phyloP scores from a whole-genome alignment of 2,888 invertebrate genomes.

The Labia minor region DNA sequence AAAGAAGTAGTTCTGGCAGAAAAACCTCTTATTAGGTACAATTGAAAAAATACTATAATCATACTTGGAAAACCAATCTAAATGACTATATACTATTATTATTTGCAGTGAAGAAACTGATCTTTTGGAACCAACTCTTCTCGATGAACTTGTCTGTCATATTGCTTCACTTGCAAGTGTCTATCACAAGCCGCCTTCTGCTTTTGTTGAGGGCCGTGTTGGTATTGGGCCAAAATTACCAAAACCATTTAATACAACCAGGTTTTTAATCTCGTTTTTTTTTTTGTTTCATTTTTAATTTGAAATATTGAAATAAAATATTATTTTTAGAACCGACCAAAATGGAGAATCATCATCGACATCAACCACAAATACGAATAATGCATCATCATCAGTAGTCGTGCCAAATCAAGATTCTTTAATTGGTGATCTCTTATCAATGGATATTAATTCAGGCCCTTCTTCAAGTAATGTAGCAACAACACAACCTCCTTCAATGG shows the following conservation, averaged over 20 bases:
- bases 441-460: constrained; percentile 70
- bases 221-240: constrained; percentile 30
- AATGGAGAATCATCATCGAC: background rate
- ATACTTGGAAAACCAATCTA: no score
- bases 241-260: constrained; percentile 28
- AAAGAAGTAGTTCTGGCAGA: constrained; percentile 98
- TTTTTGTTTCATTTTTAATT: no score
- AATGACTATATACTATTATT: no score
- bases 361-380: no score
- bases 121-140: constrained; percentile 86
- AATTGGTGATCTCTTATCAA: constrained; percentile 90
- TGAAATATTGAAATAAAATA: no score
- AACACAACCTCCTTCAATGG: constrained; percentile 51
- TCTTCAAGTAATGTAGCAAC: constrained; percentile 37
- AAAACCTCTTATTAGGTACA: constrained; percentile 88
- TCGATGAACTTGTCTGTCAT: constrained; percentile 97
- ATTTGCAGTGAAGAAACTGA: constrained; percentile 76
- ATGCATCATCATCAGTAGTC: constrained; percentile 38
- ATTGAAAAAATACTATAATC: constrained; percentile 95
- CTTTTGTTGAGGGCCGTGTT: constrained; percentile 84
- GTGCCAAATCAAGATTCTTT: constrained; percentile 78
- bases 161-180: constrained; percentile 96
- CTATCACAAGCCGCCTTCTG: constrained; percentile 97
- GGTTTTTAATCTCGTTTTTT: constrained; percentile 23
- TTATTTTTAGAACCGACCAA: constrained; percentile 17